phyloP scores from a whole-genome alignment of 2,888 invertebrate genomes.

The Rhingia campestris region DNA sequence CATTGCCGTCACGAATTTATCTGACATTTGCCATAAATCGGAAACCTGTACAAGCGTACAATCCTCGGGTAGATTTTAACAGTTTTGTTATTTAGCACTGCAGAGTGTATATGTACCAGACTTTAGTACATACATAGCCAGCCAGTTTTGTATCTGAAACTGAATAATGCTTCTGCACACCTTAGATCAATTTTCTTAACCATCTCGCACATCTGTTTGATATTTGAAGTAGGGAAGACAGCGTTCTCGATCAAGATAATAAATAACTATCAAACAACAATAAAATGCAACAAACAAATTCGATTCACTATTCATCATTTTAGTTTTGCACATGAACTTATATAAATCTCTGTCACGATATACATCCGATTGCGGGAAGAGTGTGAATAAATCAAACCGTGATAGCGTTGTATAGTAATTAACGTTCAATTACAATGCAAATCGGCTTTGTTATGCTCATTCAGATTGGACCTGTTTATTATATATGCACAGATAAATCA shows the following conservation, averaged over 20 bases:
- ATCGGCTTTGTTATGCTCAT: constrained; percentile 58
- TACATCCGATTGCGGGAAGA: constrained; percentile 1
- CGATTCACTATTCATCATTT: constrained; percentile 45
- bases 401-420: constrained; percentile 53
- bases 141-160: not conserved
- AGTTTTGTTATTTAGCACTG: constrained; percentile 36
- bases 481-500: constrained; percentile 53
- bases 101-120: too few relatives aligned
- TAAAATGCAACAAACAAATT: not conserved
- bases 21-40: not conserved
- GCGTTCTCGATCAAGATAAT: constrained; percentile 39
- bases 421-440: constrained; percentile 72
- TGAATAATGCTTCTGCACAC: constrained; percentile 40
- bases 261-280: constrained; percentile 16
- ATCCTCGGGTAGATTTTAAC: not conserved
- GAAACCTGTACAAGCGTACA: not conserved
- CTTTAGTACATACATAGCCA: too few relatives aligned
- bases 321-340: constrained; percentile 37
- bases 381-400: constrained; percentile 65
- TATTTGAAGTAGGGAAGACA: not conserved
- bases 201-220: not conserved
- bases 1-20: constrained; percentile 52
- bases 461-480: constrained; percentile 39
- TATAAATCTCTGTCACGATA: constrained; percentile 22
- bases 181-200: constrained; percentile 2